Percentiles rank a stretch among this genome's conserved stretches.
These are phyloP conservation scores for Paraescarpia echinospica DNA, from an alignment of 1,140 invertebrate species.

Conservation along the genomic window DNA sequence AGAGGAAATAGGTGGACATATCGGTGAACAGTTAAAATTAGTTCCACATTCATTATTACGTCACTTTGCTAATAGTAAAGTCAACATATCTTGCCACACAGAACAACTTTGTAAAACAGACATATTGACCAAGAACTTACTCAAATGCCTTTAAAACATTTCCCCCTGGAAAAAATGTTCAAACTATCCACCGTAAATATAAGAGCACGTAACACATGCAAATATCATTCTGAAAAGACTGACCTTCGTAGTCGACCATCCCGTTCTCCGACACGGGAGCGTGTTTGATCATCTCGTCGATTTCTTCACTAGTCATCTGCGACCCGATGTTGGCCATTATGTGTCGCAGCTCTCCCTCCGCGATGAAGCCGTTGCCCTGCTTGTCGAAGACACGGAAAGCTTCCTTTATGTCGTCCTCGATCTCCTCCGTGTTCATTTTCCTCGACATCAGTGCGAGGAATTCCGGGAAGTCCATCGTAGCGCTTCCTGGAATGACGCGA, in stretches of 20 bases:
- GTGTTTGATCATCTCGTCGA: constrained; percentile 90
- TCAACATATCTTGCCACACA: neutral
- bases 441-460: constrained; percentile 26
- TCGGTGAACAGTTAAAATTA: neutral
- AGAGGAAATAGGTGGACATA: neutral
- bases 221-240: constrained; percentile 35
- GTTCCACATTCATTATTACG: neutral
- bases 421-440: constrained; percentile 19
- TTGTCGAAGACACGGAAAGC: constrained; percentile 98
- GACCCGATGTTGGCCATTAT: constrained; percentile 72
- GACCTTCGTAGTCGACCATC: constrained; percentile 46
- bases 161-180: neutral
- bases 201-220: neutral
- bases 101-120: too few relatives aligned
- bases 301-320: constrained; percentile 83
- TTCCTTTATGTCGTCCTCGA: constrained; percentile 65
- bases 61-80: neutral
- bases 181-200: neutral
- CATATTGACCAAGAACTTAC: too few relatives aligned
- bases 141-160: neutral
- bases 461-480: constrained; percentile 27
- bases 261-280: constrained; percentile 83
- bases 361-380: constrained; percentile 83
- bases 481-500: constrained; percentile 20
- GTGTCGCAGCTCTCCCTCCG: constrained; percentile 36